Percentiles rank a stretch among this genome's conserved stretches.
Evolutionary conservation across 2,113 vertebrate genomes (phyloP).

Genomic region (Malurus elegans): DNA sequence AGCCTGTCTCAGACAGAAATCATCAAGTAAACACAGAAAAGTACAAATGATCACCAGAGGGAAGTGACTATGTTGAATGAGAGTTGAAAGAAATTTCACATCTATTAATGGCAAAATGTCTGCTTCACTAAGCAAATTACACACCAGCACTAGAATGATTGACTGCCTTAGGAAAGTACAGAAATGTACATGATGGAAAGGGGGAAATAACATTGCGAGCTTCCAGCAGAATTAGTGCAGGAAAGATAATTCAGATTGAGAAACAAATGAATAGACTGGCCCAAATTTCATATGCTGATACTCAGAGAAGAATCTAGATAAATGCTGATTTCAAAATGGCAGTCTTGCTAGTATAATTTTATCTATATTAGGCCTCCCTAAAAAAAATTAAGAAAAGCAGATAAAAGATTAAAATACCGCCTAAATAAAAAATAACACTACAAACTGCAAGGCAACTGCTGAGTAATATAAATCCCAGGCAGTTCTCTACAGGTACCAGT

Average conservation of each 20-base stretch:
- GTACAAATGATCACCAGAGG: neutral
- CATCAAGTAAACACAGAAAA: neutral
- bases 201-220: neutral
- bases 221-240: neutral
- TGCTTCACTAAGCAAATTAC: slow-evolving; percentile 47
- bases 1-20: neutral
- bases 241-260: neutral
- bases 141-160: neutral
- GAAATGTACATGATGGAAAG: neutral
- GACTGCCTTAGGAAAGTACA: slow-evolving; percentile 46
- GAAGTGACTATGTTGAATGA: neutral
- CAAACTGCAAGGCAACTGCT: neutral
- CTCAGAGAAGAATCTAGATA: neutral
- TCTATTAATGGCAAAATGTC: neutral
- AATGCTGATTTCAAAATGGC: neutral
- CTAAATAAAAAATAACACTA: neutral
- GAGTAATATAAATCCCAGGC: neutral
- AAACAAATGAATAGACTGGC: neutral
- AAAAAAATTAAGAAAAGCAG: neutral
- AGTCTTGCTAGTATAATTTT: neutral
- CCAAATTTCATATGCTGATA: neutral
- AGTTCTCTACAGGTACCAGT: neutral
- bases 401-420: neutral
- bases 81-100: slow-evolving; percentile 17
- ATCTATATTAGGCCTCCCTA: neutral